A percentile compares a stretch with the other conserved stretches of the same genome.
Evolutionary conservation across 2,113 vertebrate species (phyloP).

Genomic region (Dicaeum eximium): DNA sequence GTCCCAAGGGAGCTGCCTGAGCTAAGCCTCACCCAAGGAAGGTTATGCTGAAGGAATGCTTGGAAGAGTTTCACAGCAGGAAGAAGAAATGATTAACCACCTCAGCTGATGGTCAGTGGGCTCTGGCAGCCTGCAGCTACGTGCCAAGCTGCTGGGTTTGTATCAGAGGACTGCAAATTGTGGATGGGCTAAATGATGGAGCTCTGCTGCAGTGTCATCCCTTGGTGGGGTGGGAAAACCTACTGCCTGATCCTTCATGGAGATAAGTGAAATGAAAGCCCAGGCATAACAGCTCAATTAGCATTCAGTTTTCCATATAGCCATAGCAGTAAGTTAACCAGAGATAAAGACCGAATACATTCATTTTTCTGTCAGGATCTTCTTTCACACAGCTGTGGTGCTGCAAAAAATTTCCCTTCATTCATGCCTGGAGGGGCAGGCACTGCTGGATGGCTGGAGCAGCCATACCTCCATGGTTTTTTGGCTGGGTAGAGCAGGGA

Average conservation of each 20-base stretch:
- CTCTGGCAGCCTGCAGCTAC: not conserved
- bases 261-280: not conserved
- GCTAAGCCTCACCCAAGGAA: not conserved
- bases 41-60: not conserved
- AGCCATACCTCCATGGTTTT: rapidly evolving
- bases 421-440: not conserved
- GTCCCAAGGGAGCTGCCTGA: not conserved
- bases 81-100: not conserved
- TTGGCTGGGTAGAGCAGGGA: not conserved
- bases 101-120: not conserved
- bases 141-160: not conserved
- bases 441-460: not conserved
- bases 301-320: not conserved
- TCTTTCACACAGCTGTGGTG: not conserved
- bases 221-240: not conserved
- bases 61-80: not conserved
- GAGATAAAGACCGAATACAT: not conserved
- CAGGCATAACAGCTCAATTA: not conserved
- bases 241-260: rapidly evolving
- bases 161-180: not conserved
- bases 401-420: not conserved
- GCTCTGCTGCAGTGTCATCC: not conserved
- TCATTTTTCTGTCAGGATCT: not conserved
- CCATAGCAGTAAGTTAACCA: not conserved
- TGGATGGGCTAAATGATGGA: not conserved